phyloP scores from a whole-genome alignment of 2,888 invertebrate species.

The Penaeus monodon region DNA sequence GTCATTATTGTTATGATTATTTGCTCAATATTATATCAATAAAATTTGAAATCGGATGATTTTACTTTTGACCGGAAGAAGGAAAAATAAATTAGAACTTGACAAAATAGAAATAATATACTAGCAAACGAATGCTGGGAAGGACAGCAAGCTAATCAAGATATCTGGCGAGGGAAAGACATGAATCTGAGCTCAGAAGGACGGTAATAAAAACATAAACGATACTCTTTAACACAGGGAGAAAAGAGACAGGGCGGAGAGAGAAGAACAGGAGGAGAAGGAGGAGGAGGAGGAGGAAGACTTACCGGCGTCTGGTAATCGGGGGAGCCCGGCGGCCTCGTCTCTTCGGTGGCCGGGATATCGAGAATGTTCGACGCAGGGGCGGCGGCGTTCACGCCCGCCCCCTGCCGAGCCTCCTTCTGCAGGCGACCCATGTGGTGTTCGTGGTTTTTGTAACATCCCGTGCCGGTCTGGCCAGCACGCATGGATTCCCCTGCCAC shows the following conservation, averaged over 20 bases:
- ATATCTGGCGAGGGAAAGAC: too few relatives aligned
- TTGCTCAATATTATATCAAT: too few relatives aligned
- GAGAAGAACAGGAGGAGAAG: not conserved
- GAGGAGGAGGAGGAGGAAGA: not conserved
- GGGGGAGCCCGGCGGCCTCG: constrained; percentile 35
- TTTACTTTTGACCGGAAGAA: too few relatives aligned
- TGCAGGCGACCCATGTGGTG: constrained; percentile 67
- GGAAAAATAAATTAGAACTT: too few relatives aligned
- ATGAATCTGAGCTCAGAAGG: too few relatives aligned
- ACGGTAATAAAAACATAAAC: too few relatives aligned
- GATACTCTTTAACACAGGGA: not conserved
- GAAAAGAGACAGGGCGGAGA: not conserved
- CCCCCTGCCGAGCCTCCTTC: constrained; percentile 51
- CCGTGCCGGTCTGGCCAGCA: constrained; percentile 69
- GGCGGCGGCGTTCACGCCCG: constrained; percentile 36
- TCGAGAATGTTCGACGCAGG: constrained; percentile 53
- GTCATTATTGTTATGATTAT: too few relatives aligned
- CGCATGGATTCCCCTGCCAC: constrained; percentile 65
- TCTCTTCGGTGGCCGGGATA: constrained; percentile 48
- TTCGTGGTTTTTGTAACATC: constrained; percentile 70
- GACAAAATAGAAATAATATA: too few relatives aligned
- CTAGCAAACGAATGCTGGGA: too few relatives aligned
- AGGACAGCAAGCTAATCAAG: too few relatives aligned
- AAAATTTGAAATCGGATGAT: too few relatives aligned
- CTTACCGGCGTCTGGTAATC: constrained; percentile 61